A percentile compares a stretch with the other conserved stretches of the same genome.
These are phyloP conservation scores for Drosophila neutralis DNA, from an alignment of 2,888 invertebrate genomes.

Conservation along the genomic window DNA sequence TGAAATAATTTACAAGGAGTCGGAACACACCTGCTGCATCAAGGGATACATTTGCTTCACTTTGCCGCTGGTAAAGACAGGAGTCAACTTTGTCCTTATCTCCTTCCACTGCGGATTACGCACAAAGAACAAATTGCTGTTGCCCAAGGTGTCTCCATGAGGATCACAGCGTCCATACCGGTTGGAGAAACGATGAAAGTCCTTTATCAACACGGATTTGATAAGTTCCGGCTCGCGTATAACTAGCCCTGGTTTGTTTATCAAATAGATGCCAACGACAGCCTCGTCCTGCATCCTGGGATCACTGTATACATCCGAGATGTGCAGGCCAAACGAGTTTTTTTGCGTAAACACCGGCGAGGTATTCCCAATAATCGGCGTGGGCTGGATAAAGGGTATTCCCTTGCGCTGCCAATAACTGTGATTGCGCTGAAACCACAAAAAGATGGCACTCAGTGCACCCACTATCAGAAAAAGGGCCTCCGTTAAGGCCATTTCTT, in stretches of 20 bases:
- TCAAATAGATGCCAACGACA: conserved; percentile 83
- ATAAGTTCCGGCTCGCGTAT: conserved; percentile 85
- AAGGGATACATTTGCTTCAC: conserved; percentile 84
- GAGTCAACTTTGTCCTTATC: conserved; percentile 85
- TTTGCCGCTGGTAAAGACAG: conserved; percentile 85
- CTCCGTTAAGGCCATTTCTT: conserved; percentile 66
- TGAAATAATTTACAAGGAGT: too few relatives aligned
- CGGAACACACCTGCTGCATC: conserved; percentile 73
- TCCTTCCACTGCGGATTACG: conserved; percentile 85
- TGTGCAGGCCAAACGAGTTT: conserved; percentile 77
- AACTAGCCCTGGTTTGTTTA: conserved; percentile 85
- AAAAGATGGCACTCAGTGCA: conserved; percentile 56
- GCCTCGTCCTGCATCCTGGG: conserved; percentile 69
- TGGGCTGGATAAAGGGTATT: conserved; percentile 82
- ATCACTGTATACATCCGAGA: conserved; percentile 83
- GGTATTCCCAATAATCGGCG: conserved; percentile 85
- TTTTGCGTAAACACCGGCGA: conserved; percentile 74
- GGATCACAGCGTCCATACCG: conserved; percentile 77
- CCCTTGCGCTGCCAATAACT: conserved; percentile 83
- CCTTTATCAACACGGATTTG: conserved; percentile 85
- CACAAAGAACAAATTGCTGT: conserved; percentile 84
- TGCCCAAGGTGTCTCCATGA: conserved; percentile 83
- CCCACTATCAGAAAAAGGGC: conserved; percentile 61
- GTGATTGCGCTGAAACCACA: conserved; percentile 83
- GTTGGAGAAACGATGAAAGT: conserved; percentile 84